These are phyloP conservation scores for Chironomus riparius DNA, from an alignment of 2,888 invertebrate genomes.

Conservation along the genomic window DNA sequence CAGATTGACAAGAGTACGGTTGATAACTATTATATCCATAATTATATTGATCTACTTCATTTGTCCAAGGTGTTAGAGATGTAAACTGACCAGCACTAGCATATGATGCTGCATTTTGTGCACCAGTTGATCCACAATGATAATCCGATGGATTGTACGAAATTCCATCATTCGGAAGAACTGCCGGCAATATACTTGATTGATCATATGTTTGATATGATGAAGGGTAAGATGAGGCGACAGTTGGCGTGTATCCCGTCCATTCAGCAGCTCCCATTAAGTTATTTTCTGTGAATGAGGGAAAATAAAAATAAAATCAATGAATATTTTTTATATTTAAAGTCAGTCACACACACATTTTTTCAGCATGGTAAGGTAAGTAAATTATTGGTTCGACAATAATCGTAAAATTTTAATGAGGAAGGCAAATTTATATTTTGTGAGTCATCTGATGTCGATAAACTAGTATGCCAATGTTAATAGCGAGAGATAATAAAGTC, in stretches of 20 bases:
- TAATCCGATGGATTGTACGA: constrained; percentile 14
- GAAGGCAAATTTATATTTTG: background rate
- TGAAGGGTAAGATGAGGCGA: constrained; percentile 45
- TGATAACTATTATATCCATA: constrained; percentile 63
- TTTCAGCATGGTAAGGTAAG: background rate
- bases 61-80: constrained; percentile 41
- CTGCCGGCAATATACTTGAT: constrained; percentile 6
- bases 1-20: constrained; percentile 49
- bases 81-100: constrained; percentile 32
- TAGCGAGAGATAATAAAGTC: no score
- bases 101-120: background rate
- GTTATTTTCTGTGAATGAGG: constrained; percentile 46
- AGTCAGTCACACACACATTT: background rate
- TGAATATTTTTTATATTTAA: background rate
- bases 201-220: constrained; percentile 32
- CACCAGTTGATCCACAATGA: background rate
- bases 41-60: constrained; percentile 20
- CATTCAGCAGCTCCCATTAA: constrained; percentile 54
- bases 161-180: constrained; percentile 7
- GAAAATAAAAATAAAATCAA: constrained; percentile 9
- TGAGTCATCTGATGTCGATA: constrained; percentile 17
- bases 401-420: constrained; percentile 17
- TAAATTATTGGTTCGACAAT: constrained; percentile 14
- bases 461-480: background rate
- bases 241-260: constrained; percentile 48